Evolutionary conservation across 2,797 vertebrate species (phyloP).

Genomic region (Sebastiscus albofasciatus): DNA sequence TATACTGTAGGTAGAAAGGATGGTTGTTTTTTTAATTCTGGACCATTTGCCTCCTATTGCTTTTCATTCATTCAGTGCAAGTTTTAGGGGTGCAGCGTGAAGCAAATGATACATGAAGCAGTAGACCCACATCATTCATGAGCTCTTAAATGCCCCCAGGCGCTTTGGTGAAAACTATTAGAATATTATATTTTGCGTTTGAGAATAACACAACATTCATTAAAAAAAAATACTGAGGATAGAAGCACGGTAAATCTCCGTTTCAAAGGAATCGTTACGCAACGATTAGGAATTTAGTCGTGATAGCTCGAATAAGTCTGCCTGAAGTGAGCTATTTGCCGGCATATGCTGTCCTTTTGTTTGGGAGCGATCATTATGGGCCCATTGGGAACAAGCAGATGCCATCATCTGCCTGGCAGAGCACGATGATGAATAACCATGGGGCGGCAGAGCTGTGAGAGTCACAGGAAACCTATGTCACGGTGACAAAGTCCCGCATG

Average conservation of each 20-base stretch:
- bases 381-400: constrained; percentile 74
- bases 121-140: constrained; percentile 22
- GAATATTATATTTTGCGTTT: constrained; percentile 10
- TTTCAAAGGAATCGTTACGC: constrained; percentile 42
- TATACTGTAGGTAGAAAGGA: constrained; percentile 8
- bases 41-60: constrained; percentile 8
- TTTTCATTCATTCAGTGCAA: constrained; percentile 42
- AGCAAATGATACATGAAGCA: constrained; percentile 39
- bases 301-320: constrained; percentile 54
- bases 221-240: neutral
- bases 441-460: constrained; percentile 53
- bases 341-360: constrained; percentile 75
- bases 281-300: constrained; percentile 53
- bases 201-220: constrained; percentile 10
- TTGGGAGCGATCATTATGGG: constrained; percentile 71
- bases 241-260: constrained; percentile 6
- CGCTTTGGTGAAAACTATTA: constrained; percentile 17
- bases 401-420: constrained; percentile 77
- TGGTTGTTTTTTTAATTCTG: neutral
- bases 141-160: constrained; percentile 13
- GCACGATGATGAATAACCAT: constrained; percentile 74
- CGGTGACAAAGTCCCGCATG: constrained; percentile 49
- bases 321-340: constrained; percentile 69
- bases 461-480: constrained; percentile 59
- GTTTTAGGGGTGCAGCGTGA: constrained; percentile 6